A percentile compares a stretch with the other conserved stretches of the same genome.
Evolutionary conservation across 2,113 vertebrate species (phyloP).

Genomic region (Protobothrops flavoviridis): DNA sequence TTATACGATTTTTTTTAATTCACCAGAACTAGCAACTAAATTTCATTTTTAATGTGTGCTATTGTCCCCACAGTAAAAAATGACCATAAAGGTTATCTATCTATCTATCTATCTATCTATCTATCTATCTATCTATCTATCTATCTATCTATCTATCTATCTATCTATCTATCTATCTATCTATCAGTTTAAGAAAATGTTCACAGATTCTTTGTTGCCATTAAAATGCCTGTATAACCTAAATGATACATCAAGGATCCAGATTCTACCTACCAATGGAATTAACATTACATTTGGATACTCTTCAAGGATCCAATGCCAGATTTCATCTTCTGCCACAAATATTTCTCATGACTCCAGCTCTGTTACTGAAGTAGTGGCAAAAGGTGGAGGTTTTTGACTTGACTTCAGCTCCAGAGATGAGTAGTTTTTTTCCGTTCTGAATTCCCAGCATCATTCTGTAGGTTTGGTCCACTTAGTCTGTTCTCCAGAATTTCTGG

Average conservation of each 20-base stretch:
- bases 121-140: no score
- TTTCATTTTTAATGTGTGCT: no score
- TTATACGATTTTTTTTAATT: neutral
- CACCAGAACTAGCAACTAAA: neutral
- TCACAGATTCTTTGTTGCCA: conserved; percentile 43
- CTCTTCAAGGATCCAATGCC: neutral
- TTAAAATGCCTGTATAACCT: neutral
- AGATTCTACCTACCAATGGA: neutral
- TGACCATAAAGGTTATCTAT: no score
- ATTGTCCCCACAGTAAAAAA: no score
- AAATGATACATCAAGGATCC: neutral
- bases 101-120: no score
- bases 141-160: no score
- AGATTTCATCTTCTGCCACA: neutral
- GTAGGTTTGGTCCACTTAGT: neutral
- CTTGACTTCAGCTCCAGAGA: neutral
- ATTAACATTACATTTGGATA: conserved; percentile 10
- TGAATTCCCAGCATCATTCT: neutral
- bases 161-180: no score
- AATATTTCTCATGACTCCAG: neutral
- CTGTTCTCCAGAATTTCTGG: neutral
- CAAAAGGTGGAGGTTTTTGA: neutral
- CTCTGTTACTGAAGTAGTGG: neutral
- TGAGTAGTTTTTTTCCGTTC: neutral
- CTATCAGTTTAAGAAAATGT: neutral